Base-by-base conservation (phyloP, 2,888 invertebrate genomes). In the Limulus polyphemus region DNA sequence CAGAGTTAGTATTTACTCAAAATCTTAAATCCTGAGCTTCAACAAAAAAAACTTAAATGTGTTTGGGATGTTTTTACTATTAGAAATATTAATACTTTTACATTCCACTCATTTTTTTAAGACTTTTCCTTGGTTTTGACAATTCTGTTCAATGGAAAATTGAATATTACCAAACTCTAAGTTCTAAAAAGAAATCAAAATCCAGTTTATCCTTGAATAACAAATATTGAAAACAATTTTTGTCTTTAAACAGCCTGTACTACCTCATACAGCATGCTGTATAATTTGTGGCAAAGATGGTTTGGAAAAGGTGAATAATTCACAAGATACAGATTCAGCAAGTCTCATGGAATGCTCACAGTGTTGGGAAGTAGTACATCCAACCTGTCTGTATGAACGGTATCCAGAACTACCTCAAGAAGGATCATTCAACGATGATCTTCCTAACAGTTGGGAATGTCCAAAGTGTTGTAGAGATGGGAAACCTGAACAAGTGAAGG, bases 381-480 rank as follows among this genome's bases (percentile, higher is more conserved):
- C 93, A 0, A 82, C 84, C 7, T 95, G 95, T 77, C 81, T 86
- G 11, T 65, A 68, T 48, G 69, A 69, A 59, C 67, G 67, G 49
- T 62, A 64, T 56, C 68, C 69, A 11, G 67, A 67, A 47, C 56
- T 69, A 2, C 58, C 67, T 1, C 58, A 60, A 60, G 60, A 68
- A 56, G 64, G 68, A 50, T 62, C 60, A 14, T 64, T 91, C 69
- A 94, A 91, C 77, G 94, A 94, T 75, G 95, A 97, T 79, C 80
- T 95, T 75, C 94, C 95, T 50, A 95, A 94, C 77, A 92, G 92
- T 69, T 97, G 97, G 97, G 94, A 95, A 75, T 97, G 97, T 74
- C 90, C 93, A 49, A 84, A 87, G 67, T 97, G 97, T 77, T 90
- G 90, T 75, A 86, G 87, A 72, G 85, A 87, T 72, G 92, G 93